Conservation (phyloP, 2,113 vertebrate genomes). For the Mionectes macconnelli region DNA sequence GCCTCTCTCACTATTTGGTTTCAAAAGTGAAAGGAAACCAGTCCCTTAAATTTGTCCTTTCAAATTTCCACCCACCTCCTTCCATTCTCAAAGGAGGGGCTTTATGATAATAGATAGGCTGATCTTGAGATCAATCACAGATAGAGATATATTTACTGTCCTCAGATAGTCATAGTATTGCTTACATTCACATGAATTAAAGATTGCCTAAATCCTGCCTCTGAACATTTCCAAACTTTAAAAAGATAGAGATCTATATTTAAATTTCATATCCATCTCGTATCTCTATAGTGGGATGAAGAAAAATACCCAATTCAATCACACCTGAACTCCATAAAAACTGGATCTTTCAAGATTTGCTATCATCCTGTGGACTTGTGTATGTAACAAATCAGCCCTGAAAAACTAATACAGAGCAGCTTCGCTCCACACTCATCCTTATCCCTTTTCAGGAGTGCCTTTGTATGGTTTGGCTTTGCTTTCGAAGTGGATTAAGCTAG, state of each 20-base stretch:
- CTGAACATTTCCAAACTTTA: constrained; percentile 33
- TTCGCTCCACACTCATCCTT: background rate
- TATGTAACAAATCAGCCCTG: background rate
- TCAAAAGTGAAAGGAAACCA: constrained; percentile 43
- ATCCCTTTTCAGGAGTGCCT: background rate
- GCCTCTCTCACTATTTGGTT: constrained; percentile 6
- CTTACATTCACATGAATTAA: constrained; percentile 59
- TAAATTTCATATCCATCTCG: constrained; percentile 29
- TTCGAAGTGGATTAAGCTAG: background rate
- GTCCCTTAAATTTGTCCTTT: constrained; percentile 43
- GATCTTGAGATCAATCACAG: constrained; percentile 42
- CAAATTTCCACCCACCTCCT: constrained; percentile 14
- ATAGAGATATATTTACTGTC: constrained; percentile 22
- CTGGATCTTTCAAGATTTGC: background rate
- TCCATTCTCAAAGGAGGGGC: background rate
- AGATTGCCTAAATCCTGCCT: constrained; percentile 30
- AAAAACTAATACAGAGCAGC: background rate
- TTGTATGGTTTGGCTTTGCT: background rate
- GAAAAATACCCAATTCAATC: constrained; percentile 23
- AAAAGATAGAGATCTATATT: constrained; percentile 18
- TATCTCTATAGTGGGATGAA: background rate
- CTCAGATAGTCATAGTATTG: constrained; percentile 18
- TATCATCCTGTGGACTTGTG: background rate
- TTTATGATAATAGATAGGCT: constrained; percentile 36
- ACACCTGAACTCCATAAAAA: constrained; percentile 21